These are phyloP conservation scores for Cataglyphis altisquamis DNA, from an alignment of 2,888 invertebrate genomes.

Conservation along the genomic window DNA sequence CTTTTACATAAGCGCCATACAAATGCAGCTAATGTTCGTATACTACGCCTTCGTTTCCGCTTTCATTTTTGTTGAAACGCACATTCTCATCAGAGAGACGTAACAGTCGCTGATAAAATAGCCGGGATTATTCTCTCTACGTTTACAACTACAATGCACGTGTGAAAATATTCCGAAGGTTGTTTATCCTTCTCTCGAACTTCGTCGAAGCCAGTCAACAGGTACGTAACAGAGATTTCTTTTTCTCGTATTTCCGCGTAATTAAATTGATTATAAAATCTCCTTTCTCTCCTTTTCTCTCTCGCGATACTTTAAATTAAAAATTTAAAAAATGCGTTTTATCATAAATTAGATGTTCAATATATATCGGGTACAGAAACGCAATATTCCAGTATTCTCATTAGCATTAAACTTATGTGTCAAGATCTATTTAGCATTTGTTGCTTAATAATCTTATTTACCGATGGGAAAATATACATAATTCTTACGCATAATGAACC, in stretches of 20 bases:
- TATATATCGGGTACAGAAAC: not conserved
- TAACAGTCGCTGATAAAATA: conserved; percentile 37
- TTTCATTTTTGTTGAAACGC: conserved; percentile 38
- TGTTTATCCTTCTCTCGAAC: not conserved
- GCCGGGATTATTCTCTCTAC: conserved; percentile 19
- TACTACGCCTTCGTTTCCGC: conserved; percentile 26
- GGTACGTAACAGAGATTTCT: conserved; percentile 14
- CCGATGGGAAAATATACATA: not conserved
- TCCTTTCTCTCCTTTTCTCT: not conserved
- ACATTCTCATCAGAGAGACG: conserved; percentile 31
- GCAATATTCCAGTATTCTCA: conserved; percentile 3
- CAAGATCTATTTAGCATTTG: conserved; percentile 19
- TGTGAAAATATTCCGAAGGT: conserved; percentile 38
- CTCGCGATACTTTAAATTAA: not conserved
- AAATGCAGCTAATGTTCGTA: conserved; percentile 17
- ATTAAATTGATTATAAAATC: not conserved
- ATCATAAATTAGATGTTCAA: not conserved
- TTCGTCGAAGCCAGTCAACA: not conserved
- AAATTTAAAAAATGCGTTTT: not conserved
- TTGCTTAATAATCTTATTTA: conserved; percentile 3
- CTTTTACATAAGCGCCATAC: conserved; percentile 44
- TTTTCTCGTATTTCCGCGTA: not conserved
- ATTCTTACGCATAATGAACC: not conserved
- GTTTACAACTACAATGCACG: not conserved
- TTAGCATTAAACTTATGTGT: conserved; percentile 26